phyloP scores from a whole-genome alignment of 2,797 vertebrate genomes.

The Peromyscus eremicus region DNA sequence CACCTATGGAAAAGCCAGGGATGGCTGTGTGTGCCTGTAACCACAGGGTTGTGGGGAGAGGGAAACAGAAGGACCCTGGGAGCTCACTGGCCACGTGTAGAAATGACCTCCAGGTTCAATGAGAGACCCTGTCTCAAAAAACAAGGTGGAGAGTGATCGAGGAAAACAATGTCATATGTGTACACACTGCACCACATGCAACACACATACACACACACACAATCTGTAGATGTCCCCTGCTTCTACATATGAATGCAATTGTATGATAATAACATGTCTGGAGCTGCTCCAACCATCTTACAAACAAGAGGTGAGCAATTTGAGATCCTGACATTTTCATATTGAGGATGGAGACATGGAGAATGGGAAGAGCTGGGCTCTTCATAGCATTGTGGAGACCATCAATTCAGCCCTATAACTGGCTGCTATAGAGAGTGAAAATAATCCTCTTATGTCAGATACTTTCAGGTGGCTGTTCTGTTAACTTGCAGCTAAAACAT shows the following conservation, averaged over 20 bases:
- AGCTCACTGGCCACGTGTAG: not conserved
- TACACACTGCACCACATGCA: not conserved
- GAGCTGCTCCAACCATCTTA: not conserved
- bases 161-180: not conserved
- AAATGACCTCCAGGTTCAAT: not conserved
- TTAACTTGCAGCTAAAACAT: not conserved
- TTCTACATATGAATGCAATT: not conserved
- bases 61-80: not conserved
- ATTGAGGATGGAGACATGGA: not conserved
- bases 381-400: slow-evolving; percentile 5
- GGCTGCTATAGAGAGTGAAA: not conserved
- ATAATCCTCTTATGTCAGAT: not conserved
- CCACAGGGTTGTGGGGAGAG: not conserved
- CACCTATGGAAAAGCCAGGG: not conserved
- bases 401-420: not conserved
- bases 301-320: not conserved
- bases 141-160: not conserved
- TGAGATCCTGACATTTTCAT: not conserved
- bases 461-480: slow-evolving; percentile 32
- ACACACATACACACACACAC: not conserved
- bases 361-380: not conserved
- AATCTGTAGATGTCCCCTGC: not conserved
- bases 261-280: not conserved
- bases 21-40: not conserved
- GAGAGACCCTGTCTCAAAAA: not conserved